Evolutionary conservation across 2,797 vertebrate species (phyloP).

Genomic region (Ceyx erithaca): DNA sequence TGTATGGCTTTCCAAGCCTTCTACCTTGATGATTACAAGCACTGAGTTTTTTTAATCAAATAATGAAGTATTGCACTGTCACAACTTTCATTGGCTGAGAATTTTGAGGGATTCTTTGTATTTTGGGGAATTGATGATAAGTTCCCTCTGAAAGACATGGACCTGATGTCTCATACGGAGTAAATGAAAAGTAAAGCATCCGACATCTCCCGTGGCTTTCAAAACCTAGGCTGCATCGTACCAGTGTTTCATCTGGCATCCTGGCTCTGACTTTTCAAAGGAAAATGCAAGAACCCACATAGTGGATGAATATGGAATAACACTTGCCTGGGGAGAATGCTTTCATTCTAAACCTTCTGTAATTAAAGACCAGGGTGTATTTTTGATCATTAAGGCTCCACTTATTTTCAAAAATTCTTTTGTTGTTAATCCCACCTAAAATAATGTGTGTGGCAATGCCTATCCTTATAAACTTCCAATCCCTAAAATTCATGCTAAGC

Average conservation of each 20-base stretch:
- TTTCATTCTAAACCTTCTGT: neutral
- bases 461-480: neutral
- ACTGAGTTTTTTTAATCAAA: neutral
- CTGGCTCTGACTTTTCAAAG: neutral
- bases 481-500: neutral
- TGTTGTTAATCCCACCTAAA: neutral
- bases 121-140: neutral
- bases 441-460: neutral
- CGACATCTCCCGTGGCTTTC: neutral
- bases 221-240: neutral
- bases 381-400: neutral
- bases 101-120: neutral
- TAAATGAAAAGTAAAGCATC: neutral
- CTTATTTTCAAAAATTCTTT: neutral
- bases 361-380: neutral
- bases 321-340: neutral
- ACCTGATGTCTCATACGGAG: neutral
- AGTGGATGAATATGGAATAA: constrained; percentile 52
- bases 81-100: neutral
- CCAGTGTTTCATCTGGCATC: neutral
- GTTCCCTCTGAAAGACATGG: neutral
- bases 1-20: neutral
- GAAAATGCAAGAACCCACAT: constrained; percentile 62
- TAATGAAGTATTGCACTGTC: neutral
- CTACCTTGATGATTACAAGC: neutral